A percentile compares a stretch with the other conserved stretches of the same genome.
phyloP scores from a whole-genome alignment of 1,140 invertebrate genomes.

The Diachasmimorpha longicaudata region DNA sequence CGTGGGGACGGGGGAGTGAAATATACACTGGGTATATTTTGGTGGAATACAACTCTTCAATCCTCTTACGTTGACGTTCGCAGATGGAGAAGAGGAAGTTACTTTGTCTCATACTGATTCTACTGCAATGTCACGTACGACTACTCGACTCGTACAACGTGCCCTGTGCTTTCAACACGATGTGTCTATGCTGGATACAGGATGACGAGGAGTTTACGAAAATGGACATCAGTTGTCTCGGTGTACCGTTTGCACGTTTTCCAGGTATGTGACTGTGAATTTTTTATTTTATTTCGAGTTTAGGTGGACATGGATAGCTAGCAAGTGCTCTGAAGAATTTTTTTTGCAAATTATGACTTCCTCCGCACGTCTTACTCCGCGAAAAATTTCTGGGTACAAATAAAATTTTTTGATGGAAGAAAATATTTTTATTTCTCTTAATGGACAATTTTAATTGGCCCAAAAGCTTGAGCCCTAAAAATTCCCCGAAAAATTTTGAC shows the following conservation, averaged over 20 bases:
- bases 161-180: constrained; percentile 68
- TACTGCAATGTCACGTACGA: constrained; percentile 38
- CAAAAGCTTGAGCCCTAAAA: no score
- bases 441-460: no score
- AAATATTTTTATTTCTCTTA: no score
- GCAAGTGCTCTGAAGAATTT: no score
- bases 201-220: constrained; percentile 64
- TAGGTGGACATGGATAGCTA: neutral
- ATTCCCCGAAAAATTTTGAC: no score
- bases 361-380: no score
- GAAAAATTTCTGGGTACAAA: no score
- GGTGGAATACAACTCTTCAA: neutral
- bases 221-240: constrained; percentile 70
- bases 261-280: constrained; percentile 59
- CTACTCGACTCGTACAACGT: constrained; percentile 45
- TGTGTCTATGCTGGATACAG: constrained; percentile 69
- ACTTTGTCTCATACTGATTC: constrained; percentile 31
- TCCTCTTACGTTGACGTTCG: constrained; percentile 21
- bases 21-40: constrained; percentile 2
- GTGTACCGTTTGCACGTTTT: constrained; percentile 68
- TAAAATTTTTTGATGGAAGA: no score
- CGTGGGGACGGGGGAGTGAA: neutral
- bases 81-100: constrained; percentile 39
- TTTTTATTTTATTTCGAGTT: neutral
- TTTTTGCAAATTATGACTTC: no score